Percentiles rank a stretch among this genome's conserved stretches.
These are phyloP conservation scores for Channa maculata DNA, from an alignment of 2,113 vertebrate species.

Conservation along the genomic window DNA sequence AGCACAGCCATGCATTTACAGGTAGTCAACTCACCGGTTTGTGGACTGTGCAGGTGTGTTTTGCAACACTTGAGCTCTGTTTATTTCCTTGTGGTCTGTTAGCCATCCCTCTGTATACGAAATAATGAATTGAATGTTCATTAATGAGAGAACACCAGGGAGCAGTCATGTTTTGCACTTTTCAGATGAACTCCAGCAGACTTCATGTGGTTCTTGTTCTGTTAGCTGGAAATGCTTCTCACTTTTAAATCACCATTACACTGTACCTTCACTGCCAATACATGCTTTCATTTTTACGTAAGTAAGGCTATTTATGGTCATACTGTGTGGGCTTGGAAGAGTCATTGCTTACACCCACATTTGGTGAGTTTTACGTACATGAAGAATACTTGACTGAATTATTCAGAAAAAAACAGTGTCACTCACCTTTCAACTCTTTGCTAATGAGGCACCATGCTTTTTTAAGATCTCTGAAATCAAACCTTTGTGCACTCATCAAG, in stretches of 20 bases:
- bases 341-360: slow-evolving; percentile 68
- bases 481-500: slow-evolving; percentile 52
- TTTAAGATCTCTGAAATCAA: slow-evolving; percentile 28
- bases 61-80: slow-evolving; percentile 46
- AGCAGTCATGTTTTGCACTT: slow-evolving; percentile 47
- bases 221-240: not conserved
- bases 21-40: slow-evolving; percentile 6
- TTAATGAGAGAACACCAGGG: slow-evolving; percentile 63
- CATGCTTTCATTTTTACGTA: slow-evolving; percentile 53
- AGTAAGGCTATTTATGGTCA: slow-evolving; percentile 70
- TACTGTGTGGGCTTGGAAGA: slow-evolving; percentile 70
- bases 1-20: slow-evolving; percentile 31
- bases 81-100: slow-evolving; percentile 42
- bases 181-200: slow-evolving; percentile 38
- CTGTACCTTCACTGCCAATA: slow-evolving; percentile 11
- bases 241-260: not conserved
- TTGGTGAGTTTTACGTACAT: slow-evolving; percentile 67
- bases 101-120: slow-evolving; percentile 52
- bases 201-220: slow-evolving; percentile 21
- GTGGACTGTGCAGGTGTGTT: slow-evolving; percentile 61
- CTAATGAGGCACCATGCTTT: slow-evolving; percentile 32
- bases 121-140: slow-evolving; percentile 70
- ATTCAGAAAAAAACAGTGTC: slow-evolving; percentile 64
- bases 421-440: slow-evolving; percentile 69
- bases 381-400: slow-evolving; percentile 63